Base-by-base conservation (phyloP, 1,140 invertebrate genomes). In the Drosophila subobscura region DNA sequence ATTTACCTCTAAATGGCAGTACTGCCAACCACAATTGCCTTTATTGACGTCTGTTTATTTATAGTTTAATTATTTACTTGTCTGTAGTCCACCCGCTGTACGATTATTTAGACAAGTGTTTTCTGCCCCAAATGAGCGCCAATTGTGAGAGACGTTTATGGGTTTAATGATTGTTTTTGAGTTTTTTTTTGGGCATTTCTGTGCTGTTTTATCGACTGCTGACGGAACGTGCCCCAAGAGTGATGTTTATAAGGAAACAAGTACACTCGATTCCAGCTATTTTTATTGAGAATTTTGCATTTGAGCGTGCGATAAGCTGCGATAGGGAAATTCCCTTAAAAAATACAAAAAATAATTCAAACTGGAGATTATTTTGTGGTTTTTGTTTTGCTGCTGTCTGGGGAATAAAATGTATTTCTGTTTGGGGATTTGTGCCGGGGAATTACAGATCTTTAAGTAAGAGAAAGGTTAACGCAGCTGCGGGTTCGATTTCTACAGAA, bases 51-150 rank as follows among this genome's bases (percentile, higher is more conserved):
- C 66, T 68, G 66, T 68, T 68, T 68, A 68, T 68, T 68, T 68
- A 68, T 68, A 56, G 66, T 68, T 68, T 68, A 68, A 68, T 68
- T 68, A 56, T 68, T 68, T 37, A 37, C 66, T 45, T 49, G 66
- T 49, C 50, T 47, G 33, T 12, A 12, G 10, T 12, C 10, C 33
- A 3, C 10, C 33, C 12, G 25, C 16, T 20, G 16, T 1, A 20
- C 16, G 16, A 20, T 1, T 68, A 67, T 68, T 68, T 68, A 68
- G 51, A 68, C 63, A 68, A 68, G 63, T 68, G 65, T 68, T 68
- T 68, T 68, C 44, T 67, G 16, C 50, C 29, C 29, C 3, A 33
- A 33, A 33, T 33, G 29, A 33, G 8, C 8, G 29, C 0, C 29
- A 8, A 33, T 33, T 33, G 29, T 33, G 29, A 3, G 61, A 29